These are phyloP conservation scores for Microvelia longipes DNA, from an alignment of 1,140 invertebrate species.

Conservation along the genomic window DNA sequence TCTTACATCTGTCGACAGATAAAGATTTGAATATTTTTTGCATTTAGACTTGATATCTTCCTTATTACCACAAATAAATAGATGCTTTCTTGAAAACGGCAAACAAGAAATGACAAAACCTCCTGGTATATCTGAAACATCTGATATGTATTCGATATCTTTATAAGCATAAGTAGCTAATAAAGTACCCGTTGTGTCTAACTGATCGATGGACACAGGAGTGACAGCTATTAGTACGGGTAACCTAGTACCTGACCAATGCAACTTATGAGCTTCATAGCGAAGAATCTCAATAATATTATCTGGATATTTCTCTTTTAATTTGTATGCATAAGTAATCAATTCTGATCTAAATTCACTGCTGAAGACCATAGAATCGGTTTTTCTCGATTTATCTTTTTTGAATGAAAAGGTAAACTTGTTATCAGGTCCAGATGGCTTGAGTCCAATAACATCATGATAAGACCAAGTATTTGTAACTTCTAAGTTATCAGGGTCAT, in stretches of 20 bases:
- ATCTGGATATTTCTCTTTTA: conserved; percentile 59
- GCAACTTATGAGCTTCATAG: conserved; percentile 83
- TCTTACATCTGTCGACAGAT: conserved; percentile 69
- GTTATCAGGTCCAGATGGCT: conserved; percentile 39
- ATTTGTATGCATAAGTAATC: conserved; percentile 76
- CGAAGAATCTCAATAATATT: conserved; percentile 45
- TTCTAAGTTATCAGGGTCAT: conserved; percentile 85
- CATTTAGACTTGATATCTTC: conserved; percentile 77
- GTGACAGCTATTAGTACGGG: conserved; percentile 80
- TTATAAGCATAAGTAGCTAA: conserved; percentile 83
- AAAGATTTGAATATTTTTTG: conserved; percentile 57
- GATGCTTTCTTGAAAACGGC: conserved; percentile 70
- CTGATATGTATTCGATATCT: conserved; percentile 68
- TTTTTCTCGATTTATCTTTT: conserved; percentile 59
- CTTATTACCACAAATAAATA: conserved; percentile 69
- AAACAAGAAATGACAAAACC: conserved; percentile 80
- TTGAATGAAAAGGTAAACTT: conserved; percentile 78
- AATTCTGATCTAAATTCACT: conserved; percentile 86
- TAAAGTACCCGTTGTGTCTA: conserved; percentile 65
- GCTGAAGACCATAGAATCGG: conserved; percentile 92
- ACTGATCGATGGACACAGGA: conserved; percentile 73
- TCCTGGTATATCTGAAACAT: conserved; percentile 48
- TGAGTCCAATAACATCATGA: conserved; percentile 60
- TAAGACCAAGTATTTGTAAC: conserved; percentile 92
- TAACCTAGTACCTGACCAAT: conserved; percentile 82